A percentile compares a stretch with the other conserved stretches of the same genome.
phyloP scores from a whole-genome alignment of 2,113 vertebrate species.

The Mellivora capensis region DNA sequence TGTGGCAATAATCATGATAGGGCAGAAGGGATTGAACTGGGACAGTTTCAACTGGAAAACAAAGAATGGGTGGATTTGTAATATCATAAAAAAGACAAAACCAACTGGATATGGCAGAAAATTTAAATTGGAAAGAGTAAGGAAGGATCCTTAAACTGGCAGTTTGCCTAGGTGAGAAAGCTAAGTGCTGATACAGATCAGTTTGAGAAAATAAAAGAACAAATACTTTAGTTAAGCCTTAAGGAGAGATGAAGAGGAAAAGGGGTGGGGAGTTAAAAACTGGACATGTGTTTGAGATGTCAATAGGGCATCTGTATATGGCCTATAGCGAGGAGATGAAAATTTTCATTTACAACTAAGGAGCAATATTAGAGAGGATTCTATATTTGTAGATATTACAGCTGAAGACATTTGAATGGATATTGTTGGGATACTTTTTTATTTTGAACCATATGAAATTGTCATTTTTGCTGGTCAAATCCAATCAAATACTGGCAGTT shows the following conservation, averaged over 20 bases:
- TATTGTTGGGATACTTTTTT: not conserved
- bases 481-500: not conserved
- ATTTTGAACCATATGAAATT: not conserved
- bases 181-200: not conserved
- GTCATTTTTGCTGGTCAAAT: not conserved
- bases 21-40: not conserved
- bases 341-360: not conserved
- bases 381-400: not conserved
- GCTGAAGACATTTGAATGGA: not conserved
- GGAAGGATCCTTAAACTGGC: not conserved
- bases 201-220: not conserved
- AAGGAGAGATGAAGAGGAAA: not conserved
- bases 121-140: not conserved
- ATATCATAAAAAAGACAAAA: not conserved
- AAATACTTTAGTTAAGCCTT: not conserved
- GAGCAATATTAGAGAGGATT: not conserved
- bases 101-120: not conserved
- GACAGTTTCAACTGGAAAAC: not conserved
- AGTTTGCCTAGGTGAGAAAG: not conserved
- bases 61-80: not conserved
- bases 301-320: not conserved
- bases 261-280: not conserved
- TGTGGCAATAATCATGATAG: not conserved
- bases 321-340: not conserved
- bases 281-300: not conserved